Evolutionary conservation across 2,113 vertebrate species (phyloP), one percentile per base, ranked within the genome.

Genomic region (Oncorhynchus tshawytscha): DNA sequence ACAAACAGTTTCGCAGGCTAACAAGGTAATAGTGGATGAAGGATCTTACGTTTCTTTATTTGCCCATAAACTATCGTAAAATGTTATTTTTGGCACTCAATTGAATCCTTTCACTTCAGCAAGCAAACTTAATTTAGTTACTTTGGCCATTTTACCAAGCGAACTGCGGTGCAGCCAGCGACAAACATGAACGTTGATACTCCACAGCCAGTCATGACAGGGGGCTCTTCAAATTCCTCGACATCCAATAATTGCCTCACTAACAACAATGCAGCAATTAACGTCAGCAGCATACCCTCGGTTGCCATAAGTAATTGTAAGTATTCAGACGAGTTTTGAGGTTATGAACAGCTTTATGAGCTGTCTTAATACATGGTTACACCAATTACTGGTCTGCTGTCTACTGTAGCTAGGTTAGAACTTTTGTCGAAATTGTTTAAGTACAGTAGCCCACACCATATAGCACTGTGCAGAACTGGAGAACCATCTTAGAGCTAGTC

Each of bases 121-220:
- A 18, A 67, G 65, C 25, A 31, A 9, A 62, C n/a, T 62, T 62
- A 2, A 11, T 45, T 45, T 1, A 9, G 39, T 39, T 39, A 39
- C 6, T 39, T 9, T 39, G 39, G 39, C 2, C 0, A 12, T 45
- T 45, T 45, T 45, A 45, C 9, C 9, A 45, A 11, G 39, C 39
- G n/a, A 24, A 70, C 34, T 13, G 13, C 11, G 24, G 65, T 67
- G 15, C 25, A 67, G 24, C n/a, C 22, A 15, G 68, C 15, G 22
- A 70, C n/a, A 22, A 86, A 74, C 54, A 92, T 92, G 90, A 94
- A 92, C 76, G 88, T 93, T 59, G 94, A 94, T 69, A 87, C 84
- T n/a, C n/a, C 59, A 62, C 92, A 92, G 79, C 77, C 90, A 25
- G 90, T 87, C 34, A 86, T 88, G 51, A 87, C 89, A 1, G 92